These are phyloP conservation scores for Calliphora vomitoria DNA, from an alignment of 2,888 invertebrate species.

Conservation along the genomic window DNA sequence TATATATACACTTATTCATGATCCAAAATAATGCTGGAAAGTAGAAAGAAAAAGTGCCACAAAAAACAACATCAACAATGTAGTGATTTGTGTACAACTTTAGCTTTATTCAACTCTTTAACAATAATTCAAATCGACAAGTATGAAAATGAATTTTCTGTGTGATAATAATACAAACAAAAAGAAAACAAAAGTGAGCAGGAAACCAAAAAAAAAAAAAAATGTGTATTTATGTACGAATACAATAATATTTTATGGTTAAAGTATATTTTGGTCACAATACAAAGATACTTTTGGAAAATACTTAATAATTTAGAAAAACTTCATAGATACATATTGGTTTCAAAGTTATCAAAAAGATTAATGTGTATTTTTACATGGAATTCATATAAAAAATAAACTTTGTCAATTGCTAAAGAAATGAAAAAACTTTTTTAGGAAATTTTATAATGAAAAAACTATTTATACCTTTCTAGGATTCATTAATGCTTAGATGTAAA, in stretches of 20 bases:
- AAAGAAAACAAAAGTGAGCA: neutral
- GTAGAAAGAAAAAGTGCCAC: conserved; percentile 17
- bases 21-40: conserved; percentile 50
- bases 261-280: conserved; percentile 1
- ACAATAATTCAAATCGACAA: conserved; percentile 74
- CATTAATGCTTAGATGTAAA: too few species aligned
- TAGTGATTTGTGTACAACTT: conserved; percentile 72
- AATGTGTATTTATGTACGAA: neutral
- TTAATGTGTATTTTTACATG: too few species aligned
- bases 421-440: too few species aligned
- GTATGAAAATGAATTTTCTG: conserved; percentile 63
- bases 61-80: conserved; percentile 47
- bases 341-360: too few species aligned
- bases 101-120: conserved; percentile 66
- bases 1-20: conserved; percentile 49
- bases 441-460: too few species aligned
- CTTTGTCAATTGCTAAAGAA: too few species aligned
- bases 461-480: too few species aligned
- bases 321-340: neutral
- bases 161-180: conserved; percentile 6
- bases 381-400: too few species aligned
- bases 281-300: too few species aligned
- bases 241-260: neutral
- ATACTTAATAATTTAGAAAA: too few species aligned
- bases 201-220: too few species aligned